These are phyloP conservation scores for Erethizon dorsatum DNA, from an alignment of 2,797 vertebrate genomes.

Conservation along the genomic window DNA sequence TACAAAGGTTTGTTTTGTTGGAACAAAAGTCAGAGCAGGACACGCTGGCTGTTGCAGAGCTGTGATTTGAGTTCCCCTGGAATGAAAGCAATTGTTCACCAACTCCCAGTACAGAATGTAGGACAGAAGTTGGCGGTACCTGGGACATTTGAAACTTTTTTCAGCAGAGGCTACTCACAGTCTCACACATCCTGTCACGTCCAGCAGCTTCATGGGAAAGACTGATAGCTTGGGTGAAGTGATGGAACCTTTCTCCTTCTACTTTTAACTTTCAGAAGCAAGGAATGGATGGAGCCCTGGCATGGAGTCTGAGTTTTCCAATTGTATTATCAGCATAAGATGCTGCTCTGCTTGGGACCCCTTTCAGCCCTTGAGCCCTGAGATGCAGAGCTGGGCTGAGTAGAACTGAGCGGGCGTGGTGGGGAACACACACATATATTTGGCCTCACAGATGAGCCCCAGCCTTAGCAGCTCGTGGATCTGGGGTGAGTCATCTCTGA, in stretches of 20 bases:
- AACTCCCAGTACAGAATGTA: neutral
- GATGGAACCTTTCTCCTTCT: neutral
- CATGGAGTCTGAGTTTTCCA: neutral
- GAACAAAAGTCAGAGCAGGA: neutral
- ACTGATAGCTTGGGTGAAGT: neutral
- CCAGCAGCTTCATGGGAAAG: accelerated
- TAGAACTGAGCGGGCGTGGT: too few relatives aligned
- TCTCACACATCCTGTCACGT: neutral
- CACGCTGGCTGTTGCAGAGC: neutral
- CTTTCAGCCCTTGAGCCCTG: neutral
- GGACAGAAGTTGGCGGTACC: neutral
- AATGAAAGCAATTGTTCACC: too few relatives aligned
- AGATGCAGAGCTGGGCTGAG: neutral
- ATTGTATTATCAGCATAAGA: neutral
- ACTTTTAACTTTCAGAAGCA: neutral
- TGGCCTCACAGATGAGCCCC: neutral
- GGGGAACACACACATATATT: too few relatives aligned
- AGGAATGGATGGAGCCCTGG: accelerated
- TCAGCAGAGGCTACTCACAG: neutral
- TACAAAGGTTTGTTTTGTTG: neutral
- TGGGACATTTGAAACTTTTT: neutral
- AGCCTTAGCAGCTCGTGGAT: neutral
- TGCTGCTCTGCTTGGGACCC: neutral
- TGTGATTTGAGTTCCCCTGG: neutral
- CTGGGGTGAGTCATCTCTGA: neutral